Evolutionary conservation across 23 tunicate genomes (phyloP).

Genomic region (Styela clava): DNA sequence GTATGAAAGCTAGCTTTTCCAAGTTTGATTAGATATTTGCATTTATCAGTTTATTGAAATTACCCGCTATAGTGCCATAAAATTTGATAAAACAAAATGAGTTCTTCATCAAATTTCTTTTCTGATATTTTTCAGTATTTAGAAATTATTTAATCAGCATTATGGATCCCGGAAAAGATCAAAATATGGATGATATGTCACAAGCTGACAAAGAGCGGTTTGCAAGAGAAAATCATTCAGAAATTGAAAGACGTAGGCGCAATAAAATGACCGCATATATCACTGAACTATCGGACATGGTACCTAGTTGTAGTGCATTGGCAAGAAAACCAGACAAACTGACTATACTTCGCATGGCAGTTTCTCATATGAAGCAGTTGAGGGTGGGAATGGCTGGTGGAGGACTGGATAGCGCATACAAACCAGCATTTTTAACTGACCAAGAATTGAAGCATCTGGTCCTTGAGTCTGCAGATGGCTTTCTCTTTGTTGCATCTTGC

Average conservation of each 20-base stretch:
- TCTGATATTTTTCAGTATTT: too few relatives aligned
- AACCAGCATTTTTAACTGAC: constrained; percentile 90
- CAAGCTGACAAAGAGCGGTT: constrained; percentile 93
- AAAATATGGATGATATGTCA: constrained; percentile 77
- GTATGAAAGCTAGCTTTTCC: too few relatives aligned
- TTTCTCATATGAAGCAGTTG: constrained; percentile 90
- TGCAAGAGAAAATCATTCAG: constrained; percentile 93
- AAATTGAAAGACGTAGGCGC: constrained; percentile 83
- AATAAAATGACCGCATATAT: constrained; percentile 97
- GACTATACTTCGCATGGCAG: constrained; percentile 96
- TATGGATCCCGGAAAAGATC: not conserved
- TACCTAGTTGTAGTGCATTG: constrained; percentile 91
- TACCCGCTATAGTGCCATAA: too few relatives aligned
- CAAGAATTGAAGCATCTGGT: constrained; percentile 94
- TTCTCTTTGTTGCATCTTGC: constrained; percentile 83
- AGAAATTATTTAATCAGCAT: too few relatives aligned
- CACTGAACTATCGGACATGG: constrained; percentile 94
- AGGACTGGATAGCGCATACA: constrained; percentile 73
- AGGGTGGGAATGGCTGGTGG: constrained; percentile 63
- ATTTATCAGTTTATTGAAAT: too few relatives aligned
- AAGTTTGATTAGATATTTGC: too few relatives aligned
- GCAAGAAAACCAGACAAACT: constrained; percentile 97
- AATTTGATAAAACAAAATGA: too few relatives aligned
- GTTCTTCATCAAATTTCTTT: too few relatives aligned
- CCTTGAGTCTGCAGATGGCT: constrained; percentile 94